Conservation (phyloP, 2,113 vertebrate species). For the Leucopsar rothschildi region DNA sequence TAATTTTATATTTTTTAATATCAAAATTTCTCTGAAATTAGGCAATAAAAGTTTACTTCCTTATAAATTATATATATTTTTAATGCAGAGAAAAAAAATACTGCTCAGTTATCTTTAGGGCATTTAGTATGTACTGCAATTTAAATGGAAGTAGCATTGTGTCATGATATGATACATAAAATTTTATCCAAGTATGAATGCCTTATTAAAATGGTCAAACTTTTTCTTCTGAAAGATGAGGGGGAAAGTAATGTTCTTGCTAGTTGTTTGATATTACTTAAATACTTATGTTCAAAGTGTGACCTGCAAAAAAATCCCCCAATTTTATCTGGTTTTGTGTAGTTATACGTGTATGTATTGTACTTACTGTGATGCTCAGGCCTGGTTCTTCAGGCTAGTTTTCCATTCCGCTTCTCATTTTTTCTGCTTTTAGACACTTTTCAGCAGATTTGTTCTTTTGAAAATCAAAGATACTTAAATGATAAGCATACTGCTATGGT, state of each 20-base stretch:
- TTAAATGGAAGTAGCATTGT: neutral
- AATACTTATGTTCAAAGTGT: neutral
- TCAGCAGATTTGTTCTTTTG: neutral
- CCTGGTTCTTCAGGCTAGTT: neutral
- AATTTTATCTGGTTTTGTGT: neutral
- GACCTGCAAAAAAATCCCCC: neutral
- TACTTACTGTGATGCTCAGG: neutral
- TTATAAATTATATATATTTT: neutral
- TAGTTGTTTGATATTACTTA: neutral
- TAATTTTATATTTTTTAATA: neutral
- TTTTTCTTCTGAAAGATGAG: neutral
- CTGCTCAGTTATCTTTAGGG: neutral
- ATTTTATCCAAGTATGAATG: neutral
- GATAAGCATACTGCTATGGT: neutral
- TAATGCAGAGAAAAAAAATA: neutral
- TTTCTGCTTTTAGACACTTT: neutral
- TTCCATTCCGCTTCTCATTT: neutral
- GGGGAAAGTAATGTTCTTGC: neutral
- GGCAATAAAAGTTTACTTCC: neutral
- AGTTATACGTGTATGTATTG: neutral
- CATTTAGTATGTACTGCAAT: neutral
- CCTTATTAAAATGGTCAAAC: neutral
- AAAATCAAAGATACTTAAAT: neutral
- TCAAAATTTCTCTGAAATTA: neutral
- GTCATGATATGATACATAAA: neutral